Evolutionary conservation across 2,888 invertebrate species (phyloP), one percentile per base, ranked within the genome.

Genomic region (Tethea ocularis): DNA sequence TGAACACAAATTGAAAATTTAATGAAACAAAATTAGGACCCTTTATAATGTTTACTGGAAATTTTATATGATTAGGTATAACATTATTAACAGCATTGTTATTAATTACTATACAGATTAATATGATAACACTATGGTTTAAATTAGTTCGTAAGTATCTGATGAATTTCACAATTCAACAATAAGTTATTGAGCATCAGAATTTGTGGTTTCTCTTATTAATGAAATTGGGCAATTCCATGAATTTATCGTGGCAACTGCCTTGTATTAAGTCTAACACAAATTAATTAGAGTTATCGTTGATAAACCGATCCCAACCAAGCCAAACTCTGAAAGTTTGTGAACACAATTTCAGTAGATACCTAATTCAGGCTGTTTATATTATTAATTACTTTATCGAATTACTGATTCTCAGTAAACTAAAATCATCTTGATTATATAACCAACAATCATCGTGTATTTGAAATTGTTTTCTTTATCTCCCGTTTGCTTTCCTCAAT

Each of bases 121-220:
- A 0, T 46, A 20, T 5, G 20, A 46, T 20, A 46, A 46, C 46
- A 46, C 20, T 63, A 70, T 60, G 72, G 70, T 68, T 63, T 58
- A 58, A 60, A 54, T 56, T 67, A 61, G 65, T 63, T 65, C 64
- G 59, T 66, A 64, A 76, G 73, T 71, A 74, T 75, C 68, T 70
- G 67, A 72, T 64, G 73, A 82, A 82, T 80, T 82, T 74, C 72
- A 78, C 71, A 74, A 72, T 66, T 75, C 67, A 61, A 68, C 73
- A 51, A 53, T 58, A 69, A 80, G 69, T 80, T 77, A 77, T 75
- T 66, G 68, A 67, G 61, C 64, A 56, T 61, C 64, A 73, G 72
- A 73, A 78, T 77, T 77, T 71, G 80, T 64, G 82, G 81, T 79
- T 79, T 72, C 65, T 69, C 64, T 62, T 67, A 74, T 74, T 74